Base-by-base conservation (phyloP, 1,140 invertebrate genomes). In the Gonatopus flavifemur region DNA sequence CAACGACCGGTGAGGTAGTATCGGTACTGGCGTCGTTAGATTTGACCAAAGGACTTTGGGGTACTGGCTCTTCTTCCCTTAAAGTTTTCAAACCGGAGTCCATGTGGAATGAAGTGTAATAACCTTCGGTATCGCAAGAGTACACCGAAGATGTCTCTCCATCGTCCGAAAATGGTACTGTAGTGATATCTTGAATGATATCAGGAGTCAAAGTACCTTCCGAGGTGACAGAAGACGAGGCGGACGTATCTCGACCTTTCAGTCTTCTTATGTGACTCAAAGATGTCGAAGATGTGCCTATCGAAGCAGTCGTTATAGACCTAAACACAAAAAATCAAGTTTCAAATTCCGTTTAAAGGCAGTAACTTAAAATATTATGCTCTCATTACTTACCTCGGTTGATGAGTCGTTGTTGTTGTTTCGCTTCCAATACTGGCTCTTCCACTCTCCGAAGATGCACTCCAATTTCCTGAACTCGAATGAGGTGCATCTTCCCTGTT, bases 31-130 rank as follows among this genome's bases (percentile, higher is more conserved):
- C n/a, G 24, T 72, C 71, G 37, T 58, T 72, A 2, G 69, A 67
- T 39, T 67, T 75, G 6, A 58, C 68, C 19, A 74, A 48, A 2
- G 73, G 73, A 49, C 55, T 67, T 30, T 69, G 66, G 4, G 72
- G 67, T 9, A 69, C 42, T 15, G 57, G 69, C 67, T 90, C 90
- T 74, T 92, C 89, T 71, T 91, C 89, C 69, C 88, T 87, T 12
- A 90, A 72, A 0, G 88, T 91, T 70, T 93, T 93, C 33, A 97
- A 72, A 2, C 94, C 95, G 45, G 92, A 95, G 73, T 98, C 95
- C 81, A 94, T 88, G 70, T 97, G 93, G 79, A 98, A 97, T 9
- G 93, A 96, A 0, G 95, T 98, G 72, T 96, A 98, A 72, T 97
- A 98, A 9, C 95, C 94, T 75, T 97, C 95, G 10, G 94, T 95